Base-by-base conservation (phyloP, 64 coral and sea anemone genomes). In the Hydrozoanthus tunicans region DNA sequence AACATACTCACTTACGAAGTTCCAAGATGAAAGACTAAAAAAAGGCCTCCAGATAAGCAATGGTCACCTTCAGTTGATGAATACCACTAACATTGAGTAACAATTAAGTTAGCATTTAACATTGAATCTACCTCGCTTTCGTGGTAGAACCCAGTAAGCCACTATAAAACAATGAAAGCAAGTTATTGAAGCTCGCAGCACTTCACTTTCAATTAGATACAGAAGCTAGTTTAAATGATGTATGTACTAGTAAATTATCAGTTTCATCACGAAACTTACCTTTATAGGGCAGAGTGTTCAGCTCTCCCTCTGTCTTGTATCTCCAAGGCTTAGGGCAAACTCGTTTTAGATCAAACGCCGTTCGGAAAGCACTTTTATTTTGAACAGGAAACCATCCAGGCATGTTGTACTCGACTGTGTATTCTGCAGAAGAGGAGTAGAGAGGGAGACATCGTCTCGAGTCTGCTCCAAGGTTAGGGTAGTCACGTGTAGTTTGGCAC, bases 241-340 rank as follows among this genome's bases (percentile, higher is more conserved):
- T 43, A 43, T 62, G 5, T 62, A 9, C 7, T 7, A 9, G 60
- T 62, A 66, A 66, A 17, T 4, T 15, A 66, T 11, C 4, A 66
- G 64, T 66, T 66, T 3, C 8, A 10, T 3, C n/a, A 24, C 13
- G 17, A 11, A 17, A 13, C 69, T 61, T 88, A 88, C 84, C 84
- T 32, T 24, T 73, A 65, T 80, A 89, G 0, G 90, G 65, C 24
- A 97, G 64, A 4, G 95, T 92, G 20, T 94, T 85, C 5, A 97
- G 84, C 15, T 94, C 83, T 24, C 3, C 55, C 56, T 93, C 91
- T 1, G 95, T 81, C 17, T 77, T 93, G 65, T 97, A 97, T 55
- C 95, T 85, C 95, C 95, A 97, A 23, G 95, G 95, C 72, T 94
- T 97, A 4, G 95, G 95, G 12, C 95, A 97, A 8, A 88, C 23